Conservation (phyloP, 92 coral and sea anemone species). For the Palythoa heliodiscus region DNA sequence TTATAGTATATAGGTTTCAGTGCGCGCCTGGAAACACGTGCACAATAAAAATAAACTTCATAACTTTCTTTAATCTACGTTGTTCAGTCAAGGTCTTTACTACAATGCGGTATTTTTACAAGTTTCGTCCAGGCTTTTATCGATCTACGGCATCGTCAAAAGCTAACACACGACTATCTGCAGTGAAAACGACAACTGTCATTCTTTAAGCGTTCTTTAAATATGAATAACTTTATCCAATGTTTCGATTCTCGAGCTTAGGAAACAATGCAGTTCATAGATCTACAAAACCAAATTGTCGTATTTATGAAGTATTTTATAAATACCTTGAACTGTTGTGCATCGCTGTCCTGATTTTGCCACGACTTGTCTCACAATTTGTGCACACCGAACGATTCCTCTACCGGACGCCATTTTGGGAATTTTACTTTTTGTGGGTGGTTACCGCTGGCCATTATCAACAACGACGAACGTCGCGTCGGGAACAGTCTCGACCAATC, state of each 20-base stretch:
- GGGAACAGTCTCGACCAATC: too few relatives aligned
- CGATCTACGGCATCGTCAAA: too few relatives aligned
- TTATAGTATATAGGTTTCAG: too few relatives aligned
- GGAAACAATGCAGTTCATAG: not conserved
- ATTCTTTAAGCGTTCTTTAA: too few relatives aligned
- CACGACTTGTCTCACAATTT: slow-evolving; percentile 25
- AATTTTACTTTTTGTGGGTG: slow-evolving; percentile 12
- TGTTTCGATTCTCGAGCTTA: not conserved
- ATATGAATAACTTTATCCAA: not conserved
- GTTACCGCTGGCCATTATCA: slow-evolving; percentile 19
- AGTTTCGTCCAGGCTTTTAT: too few relatives aligned
- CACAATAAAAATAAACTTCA: too few relatives aligned
- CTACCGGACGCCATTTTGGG: slow-evolving; percentile 32
- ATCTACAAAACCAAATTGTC: not conserved
- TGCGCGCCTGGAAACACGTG: too few relatives aligned
- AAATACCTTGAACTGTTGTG: slow-evolving; percentile 29
- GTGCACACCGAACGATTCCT: slow-evolving; percentile 18
- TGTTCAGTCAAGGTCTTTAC: too few relatives aligned
- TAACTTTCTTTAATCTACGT: too few relatives aligned
- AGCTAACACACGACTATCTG: too few relatives aligned
- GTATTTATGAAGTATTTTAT: not conserved
- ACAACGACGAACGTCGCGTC: not conserved
- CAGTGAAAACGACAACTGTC: too few relatives aligned
- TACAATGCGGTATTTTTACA: too few relatives aligned
- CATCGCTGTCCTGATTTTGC: slow-evolving; percentile 31